These are phyloP conservation scores for Phymorhynchus buccinoides DNA, from an alignment of 1,140 invertebrate species.

Conservation along the genomic window DNA sequence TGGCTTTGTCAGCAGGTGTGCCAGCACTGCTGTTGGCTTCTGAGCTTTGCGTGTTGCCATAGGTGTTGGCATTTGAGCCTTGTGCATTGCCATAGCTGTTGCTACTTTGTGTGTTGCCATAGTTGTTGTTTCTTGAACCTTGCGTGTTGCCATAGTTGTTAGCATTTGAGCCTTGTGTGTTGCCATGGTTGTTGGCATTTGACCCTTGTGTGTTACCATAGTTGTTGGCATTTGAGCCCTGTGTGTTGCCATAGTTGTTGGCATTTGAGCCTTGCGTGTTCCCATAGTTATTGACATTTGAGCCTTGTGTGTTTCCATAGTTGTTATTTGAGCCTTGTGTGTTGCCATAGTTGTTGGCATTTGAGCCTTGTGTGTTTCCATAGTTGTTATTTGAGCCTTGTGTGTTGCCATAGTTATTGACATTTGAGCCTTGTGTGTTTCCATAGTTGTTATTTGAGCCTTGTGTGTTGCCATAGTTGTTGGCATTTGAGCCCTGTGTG, in stretches of 20 bases:
- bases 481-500: too few species aligned
- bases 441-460: background rate
- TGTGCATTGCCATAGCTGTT: too few species aligned
- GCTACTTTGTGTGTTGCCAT: too few species aligned
- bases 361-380: background rate
- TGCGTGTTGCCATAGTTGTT: background rate
- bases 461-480: too few species aligned
- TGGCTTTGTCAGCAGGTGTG: background rate
- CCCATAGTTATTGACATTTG: background rate
- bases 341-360: too few species aligned
- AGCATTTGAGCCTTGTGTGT: background rate
- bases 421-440: background rate
- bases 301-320: background rate
- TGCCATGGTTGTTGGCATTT: too few species aligned
- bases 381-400: background rate
- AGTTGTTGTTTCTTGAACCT: background rate
- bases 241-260: background rate
- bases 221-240: background rate
- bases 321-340: too few species aligned
- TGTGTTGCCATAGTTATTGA: background rate
- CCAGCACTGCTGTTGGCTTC: background rate
- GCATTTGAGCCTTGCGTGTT: background rate
- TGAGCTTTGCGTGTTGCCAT: background rate
- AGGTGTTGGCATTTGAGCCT: background rate
- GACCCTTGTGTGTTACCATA: background rate